phyloP scores from a whole-genome alignment of 2,888 invertebrate genomes.

The Rapana venosa region DNA sequence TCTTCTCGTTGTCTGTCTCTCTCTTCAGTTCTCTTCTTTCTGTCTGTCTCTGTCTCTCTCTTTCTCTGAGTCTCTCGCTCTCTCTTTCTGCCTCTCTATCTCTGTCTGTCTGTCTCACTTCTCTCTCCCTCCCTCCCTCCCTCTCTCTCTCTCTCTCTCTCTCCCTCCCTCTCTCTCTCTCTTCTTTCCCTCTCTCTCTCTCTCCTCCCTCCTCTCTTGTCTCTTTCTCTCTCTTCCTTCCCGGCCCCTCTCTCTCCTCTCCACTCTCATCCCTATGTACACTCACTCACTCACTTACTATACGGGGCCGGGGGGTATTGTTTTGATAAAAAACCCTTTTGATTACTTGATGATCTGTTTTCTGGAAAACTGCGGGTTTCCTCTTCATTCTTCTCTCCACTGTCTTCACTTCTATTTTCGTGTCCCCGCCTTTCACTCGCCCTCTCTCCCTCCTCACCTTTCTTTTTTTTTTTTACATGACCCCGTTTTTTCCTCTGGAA shows the following conservation, averaged over 20 bases:
- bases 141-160: constrained; percentile 1
- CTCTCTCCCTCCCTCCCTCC: background rate
- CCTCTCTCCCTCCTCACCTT: no score
- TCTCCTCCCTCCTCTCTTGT: background rate
- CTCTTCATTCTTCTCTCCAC: no score
- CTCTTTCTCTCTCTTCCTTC: background rate
- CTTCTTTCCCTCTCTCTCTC: background rate
- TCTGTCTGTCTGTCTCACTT: background rate
- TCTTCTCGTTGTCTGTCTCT: background rate
- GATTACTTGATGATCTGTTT: no score
- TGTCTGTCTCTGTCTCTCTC: background rate
- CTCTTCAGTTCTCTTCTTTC: background rate
- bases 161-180: background rate
- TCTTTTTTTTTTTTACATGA: no score
- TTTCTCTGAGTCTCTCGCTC: background rate
- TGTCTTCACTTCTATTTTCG: no score
- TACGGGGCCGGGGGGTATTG: no score
- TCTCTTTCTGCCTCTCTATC: background rate
- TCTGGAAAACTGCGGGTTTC: no score
- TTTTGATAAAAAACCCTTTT: no score
- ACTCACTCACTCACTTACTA: background rate
- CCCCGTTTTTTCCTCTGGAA: no score
- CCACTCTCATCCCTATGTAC: background rate
- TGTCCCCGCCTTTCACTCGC: no score
- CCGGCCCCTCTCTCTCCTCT: constrained; percentile 9